Conservation (phyloP, 2,888 invertebrate species). For the Agriopis marginaria region DNA sequence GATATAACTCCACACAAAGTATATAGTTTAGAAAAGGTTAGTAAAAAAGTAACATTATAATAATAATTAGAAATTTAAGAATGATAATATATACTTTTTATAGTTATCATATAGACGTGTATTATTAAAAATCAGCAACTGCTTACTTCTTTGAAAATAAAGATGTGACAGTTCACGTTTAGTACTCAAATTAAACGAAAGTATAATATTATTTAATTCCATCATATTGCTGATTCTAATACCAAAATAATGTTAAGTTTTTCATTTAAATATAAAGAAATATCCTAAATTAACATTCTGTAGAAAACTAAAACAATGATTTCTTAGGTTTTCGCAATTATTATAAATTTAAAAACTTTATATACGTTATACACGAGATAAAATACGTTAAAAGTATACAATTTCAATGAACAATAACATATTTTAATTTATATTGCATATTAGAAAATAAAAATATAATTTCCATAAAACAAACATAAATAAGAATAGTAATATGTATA, state of each 20-base stretch:
- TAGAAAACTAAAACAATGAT: not conserved
- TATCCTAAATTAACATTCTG: not conserved
- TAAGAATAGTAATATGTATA: slow-evolving; percentile 25
- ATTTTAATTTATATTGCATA: not conserved
- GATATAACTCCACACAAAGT: not conserved
- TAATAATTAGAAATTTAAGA: too few relatives aligned
- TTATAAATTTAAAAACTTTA: too few relatives aligned
- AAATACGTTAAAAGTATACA: too few relatives aligned
- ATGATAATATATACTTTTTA: not conserved
- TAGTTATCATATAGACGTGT: too few relatives aligned
- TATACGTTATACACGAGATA: too few relatives aligned
- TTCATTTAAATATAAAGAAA: not conserved
- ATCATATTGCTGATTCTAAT: not conserved
- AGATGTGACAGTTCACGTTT: slow-evolving; percentile 70
- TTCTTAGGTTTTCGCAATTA: too few relatives aligned
- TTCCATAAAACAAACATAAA: slow-evolving; percentile 14
- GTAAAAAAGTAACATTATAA: too few relatives aligned
- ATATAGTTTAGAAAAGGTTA: not conserved
- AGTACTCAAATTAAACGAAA: not conserved
- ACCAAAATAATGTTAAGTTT: not conserved
- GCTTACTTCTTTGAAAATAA: slow-evolving; percentile 71
- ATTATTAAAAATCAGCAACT: slow-evolving; percentile 42
- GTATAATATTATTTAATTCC: not conserved
- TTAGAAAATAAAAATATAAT: not conserved
- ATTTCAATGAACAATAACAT: too few relatives aligned